Conservation (phyloP, 64 coral and sea anemone species). For the Dendrophyllia cribrosa region DNA sequence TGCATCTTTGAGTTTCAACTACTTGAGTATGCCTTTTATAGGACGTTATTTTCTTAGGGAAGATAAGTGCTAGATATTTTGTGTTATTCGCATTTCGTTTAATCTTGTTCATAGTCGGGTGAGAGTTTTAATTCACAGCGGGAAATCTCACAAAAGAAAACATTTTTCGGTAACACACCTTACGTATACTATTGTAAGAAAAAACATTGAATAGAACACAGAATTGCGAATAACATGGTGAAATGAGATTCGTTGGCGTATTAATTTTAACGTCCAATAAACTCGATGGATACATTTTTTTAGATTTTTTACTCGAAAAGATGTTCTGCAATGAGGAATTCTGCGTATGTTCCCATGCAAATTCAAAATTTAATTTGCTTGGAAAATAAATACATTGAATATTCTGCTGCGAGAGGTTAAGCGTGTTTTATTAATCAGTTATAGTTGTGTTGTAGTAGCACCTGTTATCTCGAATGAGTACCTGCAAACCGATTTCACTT, state of each 20-base stretch:
- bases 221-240: not conserved
- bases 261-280: not conserved
- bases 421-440: constrained; percentile 49
- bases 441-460: not conserved
- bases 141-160: not conserved
- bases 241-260: not conserved
- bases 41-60: not conserved
- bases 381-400: constrained; percentile 19
- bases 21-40: not conserved
- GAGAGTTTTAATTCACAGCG: not conserved
- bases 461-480: not conserved
- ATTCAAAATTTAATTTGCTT: constrained; percentile 40
- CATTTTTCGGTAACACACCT: constrained; percentile 18
- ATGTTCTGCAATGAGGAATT: constrained; percentile 1
- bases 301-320: not conserved
- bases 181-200: constrained; percentile 3
- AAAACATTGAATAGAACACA: not conserved
- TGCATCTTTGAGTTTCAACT: not conserved
- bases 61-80: not conserved
- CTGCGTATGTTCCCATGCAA: not conserved
- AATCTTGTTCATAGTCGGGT: not conserved
- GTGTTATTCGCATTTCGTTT: not conserved
- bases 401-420: not conserved
- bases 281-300: not conserved
- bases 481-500: not conserved